Base-by-base conservation (phyloP, 2,113 vertebrate species). In the Ardeotis arabs region DNA sequence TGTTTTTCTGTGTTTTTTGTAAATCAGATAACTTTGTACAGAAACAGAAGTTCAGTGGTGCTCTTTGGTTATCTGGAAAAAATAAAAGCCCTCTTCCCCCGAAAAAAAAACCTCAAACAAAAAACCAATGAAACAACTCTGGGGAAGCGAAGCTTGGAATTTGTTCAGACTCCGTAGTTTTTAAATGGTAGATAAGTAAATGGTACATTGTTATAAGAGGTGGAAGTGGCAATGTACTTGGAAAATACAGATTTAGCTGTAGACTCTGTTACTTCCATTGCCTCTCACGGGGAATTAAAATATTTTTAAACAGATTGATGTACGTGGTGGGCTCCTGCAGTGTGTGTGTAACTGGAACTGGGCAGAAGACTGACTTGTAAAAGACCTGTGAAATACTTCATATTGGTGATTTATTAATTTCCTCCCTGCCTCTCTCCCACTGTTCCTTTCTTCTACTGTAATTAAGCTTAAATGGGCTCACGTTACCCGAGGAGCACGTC, bases 161-260 rank as follows among this genome's bases (percentile, higher is more conserved):
- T 45, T 39, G 47, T 9, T 52, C 20, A 23, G 56, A 28, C 24
- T 50, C 35, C 5, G 4, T 18, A 6, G 14, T 53, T 73, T 39
- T 53, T 7, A 45, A 63, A n/a, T 24, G 11, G 58, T 58, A 28
- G 44, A 12, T 33, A 50, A 44, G 20, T 14, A 49, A 75, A 15
- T 15, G 58, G 21, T 39, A 27, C 2, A 0, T 53, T 55, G 10
- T 5, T 49, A 0, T 8, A 29, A 8, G 35, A 29, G 33, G 14
- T 24, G 7, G 10, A 76, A 23, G 35, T 35, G 23, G 17, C 25
- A 33, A 1, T 17, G 3, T 5, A 6, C 39, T 28, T 55, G 47
- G 52, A 19, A 82, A 59, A 44, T 4, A 21, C 1, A 6, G 3
- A 6, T 19, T 33, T 70, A 33, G 27, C 13, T 4, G 2, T 35